Base-by-base conservation (phyloP, 2,113 vertebrate species). In the Prionailurus bengalensis region DNA sequence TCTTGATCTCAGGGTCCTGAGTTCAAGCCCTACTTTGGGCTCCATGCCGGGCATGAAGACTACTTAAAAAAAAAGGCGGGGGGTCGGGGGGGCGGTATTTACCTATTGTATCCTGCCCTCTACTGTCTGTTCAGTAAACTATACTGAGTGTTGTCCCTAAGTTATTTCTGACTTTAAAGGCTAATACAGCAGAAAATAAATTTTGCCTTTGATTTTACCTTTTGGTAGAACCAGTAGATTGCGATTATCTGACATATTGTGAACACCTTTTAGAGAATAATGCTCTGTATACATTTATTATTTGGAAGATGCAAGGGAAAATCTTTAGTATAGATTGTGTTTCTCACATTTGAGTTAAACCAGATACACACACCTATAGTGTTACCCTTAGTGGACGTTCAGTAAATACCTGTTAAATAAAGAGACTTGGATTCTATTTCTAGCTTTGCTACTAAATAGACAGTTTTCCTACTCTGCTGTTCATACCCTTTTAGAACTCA, bases 141-240 rank as follows among this genome's bases (percentile, higher is more conserved):
- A 80, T 65, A 79, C 66, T 85, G 70, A 68, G 25, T 95, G 48
- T 76, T 78, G 7, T 87, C 33, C 29, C 21, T 73, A 13, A 81
- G 51, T 51, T 94, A 9, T 95, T 91, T 74, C 17, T 91, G 17
- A 73, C n/a, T 79, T 55, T 70, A 65, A 91, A 94, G 39, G 45
- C 63, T 96, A 93, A 89, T 68, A 8, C 42, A 76, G 65, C 78
- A 95, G 88, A 86, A 96, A 97, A 76, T 71, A 85, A 95, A 89
- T 17, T 51, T 58, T 58, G 61, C 21, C 58, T 89, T 93, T 55
- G 39, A 63, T 89, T 96, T 93, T 15, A 58, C 91, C n/a, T 55
- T 91, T 84, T 88, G 9, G 58, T 79, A 14, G 51, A 65, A 36
- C 73, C n/a, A 13, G 55, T 66, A 9, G 21, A 39, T 65, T 92